phyloP scores from a whole-genome alignment of 2,888 invertebrate species.

The Psylliodes chrysocephalus region DNA sequence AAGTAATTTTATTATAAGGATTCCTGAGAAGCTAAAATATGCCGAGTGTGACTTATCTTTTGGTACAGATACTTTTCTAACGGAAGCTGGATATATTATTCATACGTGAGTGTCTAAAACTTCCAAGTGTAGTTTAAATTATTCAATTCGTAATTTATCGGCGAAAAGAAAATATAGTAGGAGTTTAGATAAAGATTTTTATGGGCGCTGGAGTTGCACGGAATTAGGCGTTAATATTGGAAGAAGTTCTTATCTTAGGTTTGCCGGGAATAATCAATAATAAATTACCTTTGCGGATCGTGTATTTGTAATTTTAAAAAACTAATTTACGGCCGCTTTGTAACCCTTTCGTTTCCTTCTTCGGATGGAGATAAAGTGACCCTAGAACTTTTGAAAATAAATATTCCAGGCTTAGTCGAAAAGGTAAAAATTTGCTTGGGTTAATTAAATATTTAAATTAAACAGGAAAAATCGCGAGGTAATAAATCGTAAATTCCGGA shows the following conservation, averaged over 20 bases:
- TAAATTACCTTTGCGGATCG: constrained; percentile 20
- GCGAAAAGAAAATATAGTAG: constrained; percentile 24
- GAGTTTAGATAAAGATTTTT: constrained; percentile 35
- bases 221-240: constrained; percentile 35
- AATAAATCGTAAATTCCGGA: not conserved
- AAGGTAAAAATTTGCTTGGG: not conserved
- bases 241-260: constrained; percentile 32
- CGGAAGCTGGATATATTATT: not conserved
- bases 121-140: constrained; percentile 28
- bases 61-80: not conserved
- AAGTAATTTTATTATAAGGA: too few relatives aligned
- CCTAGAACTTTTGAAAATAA: not conserved
- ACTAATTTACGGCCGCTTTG: constrained; percentile 19
- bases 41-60: not conserved
- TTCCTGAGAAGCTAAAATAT: not conserved
- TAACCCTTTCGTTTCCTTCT: constrained; percentile 16
- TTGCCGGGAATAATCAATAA: constrained; percentile 32
- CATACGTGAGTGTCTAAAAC: constrained; percentile 6
- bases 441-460: not conserved
- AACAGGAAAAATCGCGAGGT: not conserved
- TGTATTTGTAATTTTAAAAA: constrained; percentile 31
- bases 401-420: not conserved
- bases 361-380: constrained; percentile 14
- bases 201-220: constrained; percentile 23
- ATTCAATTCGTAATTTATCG: constrained; percentile 37